Evolutionary conservation across 1,140 invertebrate genomes (phyloP), one percentile per base, ranked within the genome.

Genomic region (Hylaeus anthracinus): DNA sequence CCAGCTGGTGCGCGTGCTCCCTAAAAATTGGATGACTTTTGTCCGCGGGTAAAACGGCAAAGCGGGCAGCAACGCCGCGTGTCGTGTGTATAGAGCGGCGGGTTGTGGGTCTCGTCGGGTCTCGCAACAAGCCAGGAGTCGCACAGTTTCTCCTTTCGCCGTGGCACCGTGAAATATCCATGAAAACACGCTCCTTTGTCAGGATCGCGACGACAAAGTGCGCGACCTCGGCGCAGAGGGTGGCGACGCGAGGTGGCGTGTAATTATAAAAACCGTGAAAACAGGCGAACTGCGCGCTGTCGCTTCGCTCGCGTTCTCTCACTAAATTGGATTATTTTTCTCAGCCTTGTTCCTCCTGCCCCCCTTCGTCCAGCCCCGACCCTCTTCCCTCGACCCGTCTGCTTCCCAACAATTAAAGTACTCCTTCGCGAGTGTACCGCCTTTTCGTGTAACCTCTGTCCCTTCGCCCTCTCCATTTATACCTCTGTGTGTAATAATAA

Each of bases 291-390:
- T 84, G 73, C 86, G 73, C 60, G 64, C 79, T 73, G 84, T 85
- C 80, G 71, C 63, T 72, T 82, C 69, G 60, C 79, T 75, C 77
- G 74, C 82, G 66, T 76, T 72, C 82, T 88, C 77, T 69, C 82
- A 85, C 88, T 88, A 90, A 91, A 92, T 92, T 92, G 84, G 88
- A 92, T 92, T 91, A 91, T 92, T 91, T 91, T 90, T 90, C 89
- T 89, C 88, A 76, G 81, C 80, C 70, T 73, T 61, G 64, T 56
- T 81, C 67, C 80, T 86, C 82, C 56, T 55, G 71, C 61, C 58
- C 63, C 45, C 15, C 64, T 53, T n/a, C 75, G 26, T 26, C 3
- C 56, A 39, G 61, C 58, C 65, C 60, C 58, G 58, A n/a, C 41
- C 26, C 45, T 60, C 58, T 72, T 53, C 58, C 63, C 72, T 56